These are phyloP conservation scores for Thereva unica DNA, from an alignment of 2,888 invertebrate species.

Conservation along the genomic window DNA sequence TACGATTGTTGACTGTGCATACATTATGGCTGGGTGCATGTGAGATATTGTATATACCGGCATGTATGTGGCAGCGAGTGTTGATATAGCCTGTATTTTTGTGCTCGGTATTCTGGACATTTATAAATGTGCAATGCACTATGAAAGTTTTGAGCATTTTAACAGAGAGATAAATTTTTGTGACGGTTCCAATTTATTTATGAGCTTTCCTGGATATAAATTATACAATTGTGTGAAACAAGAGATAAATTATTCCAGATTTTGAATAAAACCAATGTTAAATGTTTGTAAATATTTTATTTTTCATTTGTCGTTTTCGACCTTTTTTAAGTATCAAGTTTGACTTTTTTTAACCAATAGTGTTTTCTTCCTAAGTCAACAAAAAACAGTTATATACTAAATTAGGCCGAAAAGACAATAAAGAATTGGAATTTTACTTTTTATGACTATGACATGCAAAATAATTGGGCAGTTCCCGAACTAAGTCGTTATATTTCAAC, in stretches of 20 bases:
- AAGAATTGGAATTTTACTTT: no score
- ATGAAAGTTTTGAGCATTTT: conserved; percentile 40
- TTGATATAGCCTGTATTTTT: conserved; percentile 3
- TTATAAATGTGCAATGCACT: conserved; percentile 36
- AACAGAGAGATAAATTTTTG: conserved; percentile 43
- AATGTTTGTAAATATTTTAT: no score
- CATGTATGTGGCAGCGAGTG: neutral
- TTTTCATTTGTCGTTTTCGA: no score
- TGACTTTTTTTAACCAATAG: no score
- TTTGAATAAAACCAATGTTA: conserved; percentile 10
- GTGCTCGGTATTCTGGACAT: conserved; percentile 7
- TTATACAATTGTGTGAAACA: conserved; percentile 42
- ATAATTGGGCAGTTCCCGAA: no score
- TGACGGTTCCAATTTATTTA: conserved; percentile 42
- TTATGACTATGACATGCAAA: no score
- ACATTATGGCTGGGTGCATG: conserved; percentile 5
- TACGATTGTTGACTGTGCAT: conserved; percentile 36
- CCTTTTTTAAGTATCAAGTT: no score
- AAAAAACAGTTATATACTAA: no score
- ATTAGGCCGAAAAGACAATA: no score
- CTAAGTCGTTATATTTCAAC: no score
- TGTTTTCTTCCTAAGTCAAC: no score
- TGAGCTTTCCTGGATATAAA: conserved; percentile 42
- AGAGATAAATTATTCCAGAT: conserved; percentile 40
- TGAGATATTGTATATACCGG: conserved; percentile 7